These are phyloP conservation scores for Petroica traversi DNA, from an alignment of 2,113 vertebrate species.

Conservation along the genomic window DNA sequence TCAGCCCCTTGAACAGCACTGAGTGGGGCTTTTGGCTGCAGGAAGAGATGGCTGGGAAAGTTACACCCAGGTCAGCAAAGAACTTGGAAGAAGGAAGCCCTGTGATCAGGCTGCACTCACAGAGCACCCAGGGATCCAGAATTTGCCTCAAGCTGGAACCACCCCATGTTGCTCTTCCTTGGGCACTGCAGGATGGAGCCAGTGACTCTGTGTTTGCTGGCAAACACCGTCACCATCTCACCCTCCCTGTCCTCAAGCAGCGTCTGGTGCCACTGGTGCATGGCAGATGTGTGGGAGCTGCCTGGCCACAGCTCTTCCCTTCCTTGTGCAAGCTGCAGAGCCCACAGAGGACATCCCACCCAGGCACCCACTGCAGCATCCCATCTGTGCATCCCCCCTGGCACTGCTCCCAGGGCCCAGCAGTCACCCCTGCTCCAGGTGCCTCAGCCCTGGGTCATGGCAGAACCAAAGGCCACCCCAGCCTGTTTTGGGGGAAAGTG, in stretches of 20 bases:
- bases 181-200: not conserved
- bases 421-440: fast-evolving
- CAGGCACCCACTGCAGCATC: not conserved
- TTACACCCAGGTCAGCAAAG: not conserved
- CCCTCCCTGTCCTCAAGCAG: not conserved
- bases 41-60: not conserved
- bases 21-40: not conserved
- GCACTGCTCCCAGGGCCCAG: fast-evolving
- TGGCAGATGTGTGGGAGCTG: not conserved
- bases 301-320: not conserved
- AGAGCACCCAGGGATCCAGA: not conserved
- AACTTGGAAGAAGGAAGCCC: not conserved
- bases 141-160: not conserved
- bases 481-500: fast-evolving
- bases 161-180: not conserved
- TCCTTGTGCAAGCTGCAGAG: not conserved
- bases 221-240: not conserved
- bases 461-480: not conserved
- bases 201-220: not conserved
- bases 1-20: not conserved
- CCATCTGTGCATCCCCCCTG: no score
- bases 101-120: not conserved
- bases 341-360: not conserved
- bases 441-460: fast-evolving
- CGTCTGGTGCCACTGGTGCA: not conserved